phyloP scores from a whole-genome alignment of 2,888 invertebrate genomes.

The Abrostola tripartita region DNA sequence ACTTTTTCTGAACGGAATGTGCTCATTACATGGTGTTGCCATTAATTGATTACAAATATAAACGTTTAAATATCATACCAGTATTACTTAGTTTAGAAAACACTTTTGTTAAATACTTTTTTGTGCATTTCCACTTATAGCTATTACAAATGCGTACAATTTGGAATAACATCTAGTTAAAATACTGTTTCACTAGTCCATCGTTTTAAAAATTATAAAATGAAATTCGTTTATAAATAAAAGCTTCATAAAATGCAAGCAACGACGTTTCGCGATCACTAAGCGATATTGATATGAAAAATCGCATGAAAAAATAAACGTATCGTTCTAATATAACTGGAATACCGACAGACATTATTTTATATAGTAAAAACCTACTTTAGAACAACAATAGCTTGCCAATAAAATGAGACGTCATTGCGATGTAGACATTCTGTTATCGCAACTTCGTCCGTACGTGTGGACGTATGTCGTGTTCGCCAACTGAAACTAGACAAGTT shows the following conservation, averaged over 20 bases:
- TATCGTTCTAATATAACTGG: slow-evolving; percentile 35
- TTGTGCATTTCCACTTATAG: slow-evolving; percentile 82
- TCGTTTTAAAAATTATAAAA: slow-evolving; percentile 42
- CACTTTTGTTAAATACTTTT: slow-evolving; percentile 74
- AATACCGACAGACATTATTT: slow-evolving; percentile 53
- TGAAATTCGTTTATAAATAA: slow-evolving; percentile 36
- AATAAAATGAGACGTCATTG: slow-evolving; percentile 41
- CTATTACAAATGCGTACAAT: slow-evolving; percentile 73
- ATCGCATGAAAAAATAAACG: slow-evolving; percentile 68
- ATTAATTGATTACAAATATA: slow-evolving; percentile 74
- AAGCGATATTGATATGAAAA: slow-evolving; percentile 80
- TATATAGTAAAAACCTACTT: slow-evolving; percentile 65
- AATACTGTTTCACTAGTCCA: slow-evolving; percentile 72
- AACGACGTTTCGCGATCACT: slow-evolving; percentile 62
- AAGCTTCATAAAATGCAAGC: slow-evolving; percentile 72
- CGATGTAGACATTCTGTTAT: slow-evolving; percentile 7
- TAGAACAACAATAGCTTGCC: slow-evolving; percentile 73
- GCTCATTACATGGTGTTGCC: slow-evolving; percentile 78
- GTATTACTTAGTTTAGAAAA: slow-evolving; percentile 75
- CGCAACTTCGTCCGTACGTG: slow-evolving; percentile 28
- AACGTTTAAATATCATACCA: slow-evolving; percentile 66
- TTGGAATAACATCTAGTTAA: slow-evolving; percentile 70
- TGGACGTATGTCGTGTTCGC: slow-evolving; percentile 16
- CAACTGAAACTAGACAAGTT: slow-evolving; percentile 2
- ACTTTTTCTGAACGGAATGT: slow-evolving; percentile 85